Conservation (phyloP, 2,797 vertebrate genomes). For the Bradypodion pumilum region DNA sequence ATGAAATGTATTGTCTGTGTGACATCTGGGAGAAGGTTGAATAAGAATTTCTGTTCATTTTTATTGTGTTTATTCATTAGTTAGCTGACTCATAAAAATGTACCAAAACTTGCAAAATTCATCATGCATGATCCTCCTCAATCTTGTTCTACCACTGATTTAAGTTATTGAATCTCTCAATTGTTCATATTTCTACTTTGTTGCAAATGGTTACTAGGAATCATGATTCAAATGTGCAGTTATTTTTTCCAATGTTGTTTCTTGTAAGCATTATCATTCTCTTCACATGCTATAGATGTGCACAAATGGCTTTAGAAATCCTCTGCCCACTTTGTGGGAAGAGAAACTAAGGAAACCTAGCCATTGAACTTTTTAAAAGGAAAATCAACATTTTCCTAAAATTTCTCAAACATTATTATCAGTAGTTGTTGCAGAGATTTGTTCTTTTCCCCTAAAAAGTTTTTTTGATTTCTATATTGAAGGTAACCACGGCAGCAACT, state of each 20-base stretch:
- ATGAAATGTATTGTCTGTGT: too few relatives aligned
- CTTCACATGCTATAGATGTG: background rate
- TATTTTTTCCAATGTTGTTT: background rate
- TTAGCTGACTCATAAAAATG: background rate
- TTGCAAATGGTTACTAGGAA: background rate
- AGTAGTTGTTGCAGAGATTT: too few relatives aligned
- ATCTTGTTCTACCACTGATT: too few relatives aligned
- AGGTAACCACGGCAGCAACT: too few relatives aligned
- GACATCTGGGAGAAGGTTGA: background rate
- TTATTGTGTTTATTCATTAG: background rate
- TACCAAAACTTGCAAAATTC: background rate
- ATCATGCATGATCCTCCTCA: background rate
- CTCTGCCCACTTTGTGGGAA: too few relatives aligned
- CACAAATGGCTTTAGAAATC: too few relatives aligned
- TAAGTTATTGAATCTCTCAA: background rate
- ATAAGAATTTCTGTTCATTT: background rate
- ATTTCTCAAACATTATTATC: too few relatives aligned
- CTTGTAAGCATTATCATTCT: background rate
- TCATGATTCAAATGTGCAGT: background rate
- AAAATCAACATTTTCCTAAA: too few relatives aligned
- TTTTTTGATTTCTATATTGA: too few relatives aligned
- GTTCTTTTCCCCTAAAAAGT: too few relatives aligned
- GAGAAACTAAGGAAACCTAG: too few relatives aligned
- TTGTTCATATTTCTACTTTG: background rate
- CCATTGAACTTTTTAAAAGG: too few relatives aligned